Base-by-base conservation (phyloP, 2,888 invertebrate genomes). In the Metacarcinus magister region DNA sequence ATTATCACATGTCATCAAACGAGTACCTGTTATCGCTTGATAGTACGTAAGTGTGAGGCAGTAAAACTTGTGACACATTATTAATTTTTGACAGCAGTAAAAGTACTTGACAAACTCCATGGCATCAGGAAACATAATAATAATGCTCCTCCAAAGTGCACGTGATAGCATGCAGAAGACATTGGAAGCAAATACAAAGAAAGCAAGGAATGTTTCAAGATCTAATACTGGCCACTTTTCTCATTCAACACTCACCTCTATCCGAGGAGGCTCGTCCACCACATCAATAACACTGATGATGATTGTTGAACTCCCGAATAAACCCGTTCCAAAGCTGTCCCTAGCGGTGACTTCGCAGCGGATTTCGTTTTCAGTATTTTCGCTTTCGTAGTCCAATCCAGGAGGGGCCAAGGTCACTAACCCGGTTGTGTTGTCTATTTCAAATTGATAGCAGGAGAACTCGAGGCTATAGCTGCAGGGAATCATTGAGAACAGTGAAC, bases 401-500 rank as follows among this genome's bases (percentile, higher is more conserved):
- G 7, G 23, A 8, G 8, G n/a, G n/a, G n/a, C 28, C 16, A 92
- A 46, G 92, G 44, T 92, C 44, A 92, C 92, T 4, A n/a, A 8
- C 23, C 92, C 92, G 8, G 46, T 13, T 19, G 3, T 10, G 28
- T 3, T 43, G 92, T 92, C 48, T 5, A 92, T 92, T 19, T 48
- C n/a, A 28, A 92, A 10, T 13, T 92, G 8, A 13, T 43, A 7
- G n/a, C 92, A 92, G 44, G 43, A 28, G 1, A 10, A 46, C 2
- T 92, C 92, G 44, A 92, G 92, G 23, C 5, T 46, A n/a, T 92
- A 92, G 3, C 92, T 92, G 92, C 7, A 23, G 92, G 48, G 23
- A 28, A 39, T 4, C n/a, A 13, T 92, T 28, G 44, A 46, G 23
- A 23, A 7, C 7, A n/a, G 23, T 75, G 75, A 75, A n/a, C 5